Conservation (phyloP, 92 coral and sea anemone species). For the Hydrozoanthus gracilis region DNA sequence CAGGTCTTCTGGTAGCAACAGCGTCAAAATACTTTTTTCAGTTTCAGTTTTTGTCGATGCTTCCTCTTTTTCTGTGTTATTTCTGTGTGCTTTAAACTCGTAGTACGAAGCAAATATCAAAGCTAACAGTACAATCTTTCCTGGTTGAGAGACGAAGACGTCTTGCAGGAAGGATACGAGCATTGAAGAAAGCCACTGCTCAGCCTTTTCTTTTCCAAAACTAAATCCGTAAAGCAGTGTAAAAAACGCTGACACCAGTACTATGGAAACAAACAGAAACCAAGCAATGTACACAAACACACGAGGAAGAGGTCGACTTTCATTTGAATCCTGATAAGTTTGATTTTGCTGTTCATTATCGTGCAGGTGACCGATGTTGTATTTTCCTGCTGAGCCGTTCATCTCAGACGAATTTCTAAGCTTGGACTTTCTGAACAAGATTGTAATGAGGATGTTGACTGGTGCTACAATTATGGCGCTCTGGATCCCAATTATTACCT, state of each 20-base stretch:
- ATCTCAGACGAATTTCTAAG: background rate
- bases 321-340: background rate
- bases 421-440: conserved; percentile 22
- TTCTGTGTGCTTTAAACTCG: background rate
- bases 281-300: conserved; percentile 52
- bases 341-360: background rate
- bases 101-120: conserved; percentile 30
- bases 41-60: background rate
- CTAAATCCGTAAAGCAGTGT: conserved; percentile 35
- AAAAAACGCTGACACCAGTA: conserved; percentile 34
- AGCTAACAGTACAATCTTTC: conserved; percentile 44
- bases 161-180: conserved; percentile 44
- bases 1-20: conserved; percentile 18
- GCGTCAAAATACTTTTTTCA: conserved; percentile 4
- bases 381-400: conserved; percentile 1
- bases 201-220: conserved; percentile 44
- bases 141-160: conserved; percentile 54
- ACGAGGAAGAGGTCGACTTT: conserved; percentile 20
- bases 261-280: conserved; percentile 47
- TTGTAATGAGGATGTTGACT: conserved; percentile 11
- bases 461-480: conserved; percentile 19
- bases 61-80: background rate
- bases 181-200: conserved; percentile 52
- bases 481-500: conserved; percentile 23
- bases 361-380: background rate